Percentiles rank a stretch among this genome's conserved stretches.
Conservation (phyloP, 2,797 vertebrate species). For the Lophotriccus pileatus region DNA sequence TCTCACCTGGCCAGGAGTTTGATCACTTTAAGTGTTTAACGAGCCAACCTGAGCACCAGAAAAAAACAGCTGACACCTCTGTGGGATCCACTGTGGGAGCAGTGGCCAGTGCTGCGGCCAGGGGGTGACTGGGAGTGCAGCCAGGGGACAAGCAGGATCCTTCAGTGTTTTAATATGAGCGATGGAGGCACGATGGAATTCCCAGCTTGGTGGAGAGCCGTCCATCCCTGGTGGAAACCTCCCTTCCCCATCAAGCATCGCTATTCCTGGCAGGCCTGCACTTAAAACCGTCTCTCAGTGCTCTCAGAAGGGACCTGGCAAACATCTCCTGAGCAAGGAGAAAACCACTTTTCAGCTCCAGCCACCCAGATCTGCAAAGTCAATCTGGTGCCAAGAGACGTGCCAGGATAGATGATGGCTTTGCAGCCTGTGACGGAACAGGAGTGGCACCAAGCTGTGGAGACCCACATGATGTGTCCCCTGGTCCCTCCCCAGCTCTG, state of each 20-base stretch:
- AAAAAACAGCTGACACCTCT: neutral
- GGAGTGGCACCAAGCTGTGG: rapidly evolving
- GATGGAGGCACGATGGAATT: neutral
- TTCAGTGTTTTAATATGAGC: neutral
- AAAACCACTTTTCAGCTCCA: neutral
- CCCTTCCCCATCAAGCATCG: neutral
- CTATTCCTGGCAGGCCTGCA: neutral
- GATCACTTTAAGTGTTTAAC: neutral
- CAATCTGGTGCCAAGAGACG: neutral
- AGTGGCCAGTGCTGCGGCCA: rapidly evolving
- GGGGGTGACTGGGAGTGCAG: neutral
- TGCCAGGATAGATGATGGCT: neutral
- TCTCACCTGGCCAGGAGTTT: neutral
- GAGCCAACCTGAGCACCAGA: neutral
- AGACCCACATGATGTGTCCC: rapidly evolving
- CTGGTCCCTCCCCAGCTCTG: neutral
- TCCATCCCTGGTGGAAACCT: neutral
- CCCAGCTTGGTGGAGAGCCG: rapidly evolving
- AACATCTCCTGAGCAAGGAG: neutral
- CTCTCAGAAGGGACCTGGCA: neutral
- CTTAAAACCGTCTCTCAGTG: neutral
- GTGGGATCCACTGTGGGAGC: neutral
- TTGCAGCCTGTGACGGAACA: neutral
- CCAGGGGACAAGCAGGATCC: neutral
- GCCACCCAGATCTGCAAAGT: neutral